Evolutionary conservation across 2,113 vertebrate genomes (phyloP).

Genomic region (Tragelaphus scriptus): DNA sequence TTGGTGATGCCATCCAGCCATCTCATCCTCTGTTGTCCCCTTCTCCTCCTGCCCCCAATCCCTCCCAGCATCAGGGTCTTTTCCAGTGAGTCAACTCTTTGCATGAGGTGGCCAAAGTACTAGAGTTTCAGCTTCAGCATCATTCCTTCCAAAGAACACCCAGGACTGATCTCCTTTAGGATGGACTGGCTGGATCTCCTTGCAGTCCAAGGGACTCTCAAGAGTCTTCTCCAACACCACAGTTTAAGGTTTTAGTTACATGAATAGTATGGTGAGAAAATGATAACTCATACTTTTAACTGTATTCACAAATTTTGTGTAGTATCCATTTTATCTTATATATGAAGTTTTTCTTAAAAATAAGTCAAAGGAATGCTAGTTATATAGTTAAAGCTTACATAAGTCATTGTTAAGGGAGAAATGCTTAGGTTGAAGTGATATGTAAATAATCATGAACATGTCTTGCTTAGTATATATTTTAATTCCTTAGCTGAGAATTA

Average conservation of each 20-base stretch:
- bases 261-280: slow-evolving; percentile 32
- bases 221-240: neutral
- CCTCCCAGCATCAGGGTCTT: neutral
- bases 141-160: neutral
- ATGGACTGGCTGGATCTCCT: neutral
- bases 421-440: neutral
- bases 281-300: slow-evolving; percentile 16
- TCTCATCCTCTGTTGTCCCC: neutral
- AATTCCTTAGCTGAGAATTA: neutral
- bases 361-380: slow-evolving; percentile 7
- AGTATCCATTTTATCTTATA: slow-evolving; percentile 27
- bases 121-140: neutral
- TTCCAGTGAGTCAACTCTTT: neutral
- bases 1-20: neutral
- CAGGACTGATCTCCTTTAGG: neutral
- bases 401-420: neutral
- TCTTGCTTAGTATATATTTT: neutral
- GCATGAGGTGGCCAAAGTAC: neutral
- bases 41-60: neutral
- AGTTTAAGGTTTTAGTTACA: neutral
- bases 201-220: neutral
- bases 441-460: neutral
- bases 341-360: slow-evolving; percentile 37
- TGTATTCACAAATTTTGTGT: slow-evolving; percentile 3
- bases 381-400: neutral